A percentile compares a stretch with the other conserved stretches of the same genome.
phyloP scores from a whole-genome alignment of 2,888 invertebrate genomes.

The Neoascia interrupta region DNA sequence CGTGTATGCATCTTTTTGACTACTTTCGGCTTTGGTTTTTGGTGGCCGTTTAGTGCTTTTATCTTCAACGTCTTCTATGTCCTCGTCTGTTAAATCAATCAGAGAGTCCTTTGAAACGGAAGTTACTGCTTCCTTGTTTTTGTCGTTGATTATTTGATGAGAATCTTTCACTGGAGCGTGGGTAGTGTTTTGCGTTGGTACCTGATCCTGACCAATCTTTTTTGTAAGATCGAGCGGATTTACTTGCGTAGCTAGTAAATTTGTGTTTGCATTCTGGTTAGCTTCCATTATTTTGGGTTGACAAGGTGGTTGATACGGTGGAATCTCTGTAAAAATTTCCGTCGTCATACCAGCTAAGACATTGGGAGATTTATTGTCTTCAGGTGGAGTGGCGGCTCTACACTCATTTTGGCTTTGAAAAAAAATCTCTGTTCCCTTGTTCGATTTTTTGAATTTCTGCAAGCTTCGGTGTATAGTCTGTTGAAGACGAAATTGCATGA shows the following conservation, averaged over 20 bases:
- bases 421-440: too few relatives aligned
- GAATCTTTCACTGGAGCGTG: not conserved
- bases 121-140: not conserved
- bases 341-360: slow-evolving; percentile 56
- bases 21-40: too few relatives aligned
- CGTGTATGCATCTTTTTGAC: not conserved
- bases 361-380: slow-evolving; percentile 51
- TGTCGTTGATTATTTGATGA: not conserved
- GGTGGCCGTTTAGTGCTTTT: too few relatives aligned
- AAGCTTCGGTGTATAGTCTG: too few relatives aligned
- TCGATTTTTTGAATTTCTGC: too few relatives aligned
- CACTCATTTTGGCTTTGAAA: too few relatives aligned
- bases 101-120: not conserved
- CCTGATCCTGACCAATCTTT: not conserved
- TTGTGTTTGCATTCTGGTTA: not conserved
- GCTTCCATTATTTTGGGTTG: not conserved
- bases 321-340: slow-evolving; percentile 38
- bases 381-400: too few relatives aligned
- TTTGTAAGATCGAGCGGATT: slow-evolving; percentile 49
- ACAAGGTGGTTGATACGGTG: slow-evolving; percentile 35
- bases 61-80: not conserved
- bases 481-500: too few relatives aligned
- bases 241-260: slow-evolving; percentile 2
- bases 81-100: slow-evolving; percentile 40
- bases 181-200: not conserved